Evolutionary conservation across 2,888 invertebrate genomes (phyloP).

Genomic region (Drosophila kambysellisi): DNA sequence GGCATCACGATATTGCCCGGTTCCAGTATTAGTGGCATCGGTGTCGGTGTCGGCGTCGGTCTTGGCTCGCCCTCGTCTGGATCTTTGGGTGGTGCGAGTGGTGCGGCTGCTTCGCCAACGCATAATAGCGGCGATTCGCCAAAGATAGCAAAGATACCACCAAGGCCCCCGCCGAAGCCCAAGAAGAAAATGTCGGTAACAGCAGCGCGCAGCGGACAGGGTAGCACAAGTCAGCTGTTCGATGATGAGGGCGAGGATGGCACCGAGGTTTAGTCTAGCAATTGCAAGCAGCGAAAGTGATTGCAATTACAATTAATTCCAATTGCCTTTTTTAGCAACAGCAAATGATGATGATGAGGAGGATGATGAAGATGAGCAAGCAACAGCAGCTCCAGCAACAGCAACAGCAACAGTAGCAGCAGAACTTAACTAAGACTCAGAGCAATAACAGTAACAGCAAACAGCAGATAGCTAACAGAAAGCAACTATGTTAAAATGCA

Average conservation of each 20-base stretch:
- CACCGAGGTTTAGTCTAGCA: slow-evolving; percentile 90
- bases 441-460: not conserved
- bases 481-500: not conserved
- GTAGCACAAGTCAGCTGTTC: slow-evolving; percentile 90
- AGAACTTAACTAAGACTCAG: not conserved
- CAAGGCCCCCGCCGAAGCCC: slow-evolving; percentile 93
- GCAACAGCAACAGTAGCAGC: slow-evolving; percentile 4
- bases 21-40: slow-evolving; percentile 44
- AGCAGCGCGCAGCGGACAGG: slow-evolving; percentile 85
- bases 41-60: slow-evolving; percentile 47
- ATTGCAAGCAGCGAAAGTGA: slow-evolving; percentile 13
- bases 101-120: slow-evolving; percentile 25
- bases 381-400: slow-evolving; percentile 7
- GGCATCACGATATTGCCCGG: slow-evolving; percentile 2
- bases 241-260: slow-evolving; percentile 96
- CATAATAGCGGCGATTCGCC: slow-evolving; percentile 57
- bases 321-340: slow-evolving; percentile 43
- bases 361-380: slow-evolving; percentile 11
- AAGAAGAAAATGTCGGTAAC: slow-evolving; percentile 92
- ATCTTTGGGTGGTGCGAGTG: slow-evolving; percentile 1
- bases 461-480: not conserved
- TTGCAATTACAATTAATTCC: slow-evolving; percentile 34
- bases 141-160: slow-evolving; percentile 89
- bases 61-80: slow-evolving; percentile 39
- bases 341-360: slow-evolving; percentile 14